Evolutionary conservation across 2,113 vertebrate genomes (phyloP), one percentile per base, ranked within the genome.

Genomic region (Pelecanoides urinatrix): DNA sequence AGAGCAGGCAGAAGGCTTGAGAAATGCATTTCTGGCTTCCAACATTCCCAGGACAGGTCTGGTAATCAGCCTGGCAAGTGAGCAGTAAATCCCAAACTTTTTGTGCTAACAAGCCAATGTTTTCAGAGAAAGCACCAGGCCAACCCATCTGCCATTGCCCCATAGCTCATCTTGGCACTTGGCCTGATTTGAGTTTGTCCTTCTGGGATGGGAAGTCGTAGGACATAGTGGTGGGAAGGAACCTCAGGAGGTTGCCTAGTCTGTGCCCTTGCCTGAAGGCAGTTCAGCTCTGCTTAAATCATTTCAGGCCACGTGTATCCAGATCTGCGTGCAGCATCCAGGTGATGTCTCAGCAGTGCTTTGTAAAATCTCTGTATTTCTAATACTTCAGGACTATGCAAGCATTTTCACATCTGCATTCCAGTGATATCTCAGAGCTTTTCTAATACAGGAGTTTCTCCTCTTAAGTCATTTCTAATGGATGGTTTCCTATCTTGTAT

Each of bases 231-330:
- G 29, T 92, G 56, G 25, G 70, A 81, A 91, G 73, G 75, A 92
- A 11, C 75, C 71, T 42, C 2, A 0, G 63, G 79, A 77, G 32
- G 20, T 56, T 63, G 30, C 47, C 76, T 76, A 2, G 16, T 55
- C 72, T 52, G 80, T 92, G 89, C 53, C 94, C 91, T 96, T 95
- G 91, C 94, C 84, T 52, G 84, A 44, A 90, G 95, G 93, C 84
- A 85, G 87, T 91, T 93, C 77, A 92, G 76, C 80, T 89, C 77
- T 85, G 80, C 73, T 92, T 72, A 78, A 89, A 78, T 89, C 16
- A 44, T 75, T 75, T 56, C 61, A 78, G 73, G 40, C 91, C 90
- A 53, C 13, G 25, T 78, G 84, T 61, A 36, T 78, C 49, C 84
- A 90, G 85, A 75, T 72, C 87, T 76, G 81, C 10, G 2, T 89